A percentile compares a stretch with the other conserved stretches of the same genome.
Conservation (phyloP, 2,797 vertebrate species). For the Discoglossus pictus region DNA sequence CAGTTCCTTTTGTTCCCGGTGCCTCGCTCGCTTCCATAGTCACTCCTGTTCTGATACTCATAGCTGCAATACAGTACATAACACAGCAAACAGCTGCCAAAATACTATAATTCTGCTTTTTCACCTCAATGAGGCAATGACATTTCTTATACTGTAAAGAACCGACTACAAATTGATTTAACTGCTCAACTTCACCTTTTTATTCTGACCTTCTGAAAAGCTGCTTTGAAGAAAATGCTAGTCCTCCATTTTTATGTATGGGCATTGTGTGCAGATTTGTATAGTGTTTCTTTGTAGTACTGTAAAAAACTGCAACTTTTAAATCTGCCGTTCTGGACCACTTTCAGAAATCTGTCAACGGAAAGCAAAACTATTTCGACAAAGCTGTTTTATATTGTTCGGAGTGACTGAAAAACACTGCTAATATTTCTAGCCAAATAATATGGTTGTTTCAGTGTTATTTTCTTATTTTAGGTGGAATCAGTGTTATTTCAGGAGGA, state of each 20-base stretch:
- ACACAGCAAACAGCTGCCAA: background rate
- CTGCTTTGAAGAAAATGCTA: background rate
- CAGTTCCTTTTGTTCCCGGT: constrained; percentile 4
- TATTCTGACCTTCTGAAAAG: background rate
- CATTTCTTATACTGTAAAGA: constrained; percentile 10
- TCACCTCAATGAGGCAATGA: constrained; percentile 7
- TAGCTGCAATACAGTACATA: background rate
- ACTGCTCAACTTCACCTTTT: background rate
- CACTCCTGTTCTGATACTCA: background rate
- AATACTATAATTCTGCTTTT: constrained; percentile 9
- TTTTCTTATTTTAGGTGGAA: too few relatives aligned
- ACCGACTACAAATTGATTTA: background rate
- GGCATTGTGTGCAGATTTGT: background rate
- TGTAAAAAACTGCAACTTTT: too few relatives aligned
- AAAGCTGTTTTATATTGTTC: too few relatives aligned
- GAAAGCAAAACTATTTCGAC: too few relatives aligned
- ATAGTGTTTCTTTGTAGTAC: too few relatives aligned
- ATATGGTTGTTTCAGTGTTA: too few relatives aligned
- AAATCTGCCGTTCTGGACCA: too few relatives aligned
- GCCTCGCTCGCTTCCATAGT: too few relatives aligned
- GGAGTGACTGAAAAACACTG: too few relatives aligned
- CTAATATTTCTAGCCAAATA: too few relatives aligned
- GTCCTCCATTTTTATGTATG: background rate
- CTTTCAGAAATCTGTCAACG: too few relatives aligned
- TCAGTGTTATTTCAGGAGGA: too few relatives aligned